These are phyloP conservation scores for Decapterus maruadsi DNA, from an alignment of 2,797 vertebrate species.

Conservation along the genomic window DNA sequence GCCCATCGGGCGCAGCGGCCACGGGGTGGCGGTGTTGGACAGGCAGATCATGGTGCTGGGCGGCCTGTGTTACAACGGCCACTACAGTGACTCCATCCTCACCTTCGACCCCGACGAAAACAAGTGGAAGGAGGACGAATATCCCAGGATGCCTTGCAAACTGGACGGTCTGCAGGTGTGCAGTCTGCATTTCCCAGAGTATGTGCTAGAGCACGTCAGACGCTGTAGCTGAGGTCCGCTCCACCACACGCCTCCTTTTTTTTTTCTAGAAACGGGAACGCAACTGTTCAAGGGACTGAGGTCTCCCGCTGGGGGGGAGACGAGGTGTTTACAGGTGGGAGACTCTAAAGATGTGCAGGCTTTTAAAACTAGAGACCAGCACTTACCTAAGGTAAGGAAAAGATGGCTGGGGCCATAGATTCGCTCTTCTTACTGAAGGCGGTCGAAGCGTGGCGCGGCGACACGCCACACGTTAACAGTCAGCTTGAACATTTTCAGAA, in stretches of 20 bases:
- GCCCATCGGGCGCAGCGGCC: constrained; percentile 98
- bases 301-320: constrained; percentile 40
- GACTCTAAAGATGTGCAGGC: constrained; percentile 59
- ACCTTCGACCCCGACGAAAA: constrained; percentile 99
- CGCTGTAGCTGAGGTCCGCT: constrained; percentile 92
- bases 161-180: constrained; percentile 99
- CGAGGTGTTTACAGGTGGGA: constrained; percentile 71
- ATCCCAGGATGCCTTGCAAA: constrained; percentile 99
- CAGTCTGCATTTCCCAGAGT: constrained; percentile 98
- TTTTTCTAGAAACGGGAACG: constrained; percentile 54
- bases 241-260: constrained; percentile 20
- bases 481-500: constrained; percentile 65
- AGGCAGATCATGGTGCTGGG: constrained; percentile 99
- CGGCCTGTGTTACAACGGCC: constrained; percentile 98
- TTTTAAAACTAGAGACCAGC: constrained; percentile 80
- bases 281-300: constrained; percentile 29
- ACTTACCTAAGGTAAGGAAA: constrained; percentile 65
- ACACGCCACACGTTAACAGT: constrained; percentile 27
- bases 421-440: constrained; percentile 60
- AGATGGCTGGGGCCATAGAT: constrained; percentile 26
- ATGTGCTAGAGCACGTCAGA: constrained; percentile 95
- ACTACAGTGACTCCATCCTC: constrained; percentile 99
- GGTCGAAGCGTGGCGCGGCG: neutral
- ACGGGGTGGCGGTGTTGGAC: constrained; percentile 97
- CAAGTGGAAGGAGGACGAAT: constrained; percentile 99